Evolutionary conservation across 2,113 vertebrate species (phyloP), one percentile per base, ranked within the genome.

Genomic region (Toxostoma redivivum): DNA sequence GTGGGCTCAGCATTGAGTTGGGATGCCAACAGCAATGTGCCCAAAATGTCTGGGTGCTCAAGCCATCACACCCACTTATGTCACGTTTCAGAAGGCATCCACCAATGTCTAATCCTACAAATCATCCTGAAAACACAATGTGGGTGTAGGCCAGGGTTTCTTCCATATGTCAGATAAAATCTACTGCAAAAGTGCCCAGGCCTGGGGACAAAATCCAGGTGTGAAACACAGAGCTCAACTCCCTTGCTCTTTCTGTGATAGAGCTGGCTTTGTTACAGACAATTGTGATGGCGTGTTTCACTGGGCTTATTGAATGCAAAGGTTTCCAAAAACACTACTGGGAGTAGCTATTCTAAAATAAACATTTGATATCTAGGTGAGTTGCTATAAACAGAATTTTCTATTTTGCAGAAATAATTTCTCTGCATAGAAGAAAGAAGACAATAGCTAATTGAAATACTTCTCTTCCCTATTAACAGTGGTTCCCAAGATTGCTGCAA

Each of bases 321-420:
- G 14, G 7, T 72, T 92, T 93, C 45, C 61, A 53, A 47, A 24
- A 86, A 65, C 31, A 48, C 57, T 72, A 82, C 15, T 22, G 23
- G 13, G 70, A 79, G 5, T 7, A 92, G 44, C 18, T 82, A 80
- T 82, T 62, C 33, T 57, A 83, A 95, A 91, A 85, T 4, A 76
- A 65, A 62, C 5, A 16, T 81, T 60, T 73, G 50, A 74, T n/a
- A 58, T 83, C 69, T 78, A 57, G 38, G 38, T 30, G 51, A 93
- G 27, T 57, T 90, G 17, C 53, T 90, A 92, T 25, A 60, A 81
- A 78, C 11, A 86, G 20, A 81, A 78, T 60, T 88, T 83, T 74
- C 56, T 93, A 35, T 48, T 45, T 83, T 28, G 31, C 23, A 70
- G 51, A 96, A 93, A 81, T 83, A 83, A 78, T 69, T 64, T 83